Evolutionary conservation across 2,797 vertebrate genomes (phyloP), one percentile per base, ranked within the genome.

Genomic region (Synanceia verrucosa): DNA sequence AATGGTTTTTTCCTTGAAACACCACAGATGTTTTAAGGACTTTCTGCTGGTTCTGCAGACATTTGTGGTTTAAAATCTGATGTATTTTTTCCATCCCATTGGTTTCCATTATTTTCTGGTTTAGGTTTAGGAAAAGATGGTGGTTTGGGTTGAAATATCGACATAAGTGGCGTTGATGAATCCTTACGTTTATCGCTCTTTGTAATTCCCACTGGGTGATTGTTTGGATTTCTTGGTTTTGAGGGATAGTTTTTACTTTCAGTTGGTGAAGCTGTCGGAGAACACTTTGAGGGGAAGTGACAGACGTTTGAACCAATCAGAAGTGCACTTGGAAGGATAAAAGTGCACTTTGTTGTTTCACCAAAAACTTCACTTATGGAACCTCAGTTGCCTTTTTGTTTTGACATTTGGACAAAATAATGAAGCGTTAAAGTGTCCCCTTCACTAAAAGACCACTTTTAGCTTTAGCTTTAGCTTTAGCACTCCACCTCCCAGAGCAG

Each of bases 401-500:
- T 14, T 48, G 14, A 23, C 44, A 41, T 29, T 48, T 21, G 11
- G 13, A 14, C 9, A 14, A 43, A 58, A 61, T n/a, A 26, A 44
- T 18, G 0, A 29, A 43, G 9, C 12, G 21, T 24, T 6, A n/a
- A 28, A 24, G 18, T 23, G 14, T 9, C n/a, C 36, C 3, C 2
- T 33, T 65, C 2, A 44, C 31, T 36, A 36, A 34, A 43, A n/a
- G 6, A 23, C 13, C 26, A 19, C 4, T 36, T 53, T 26, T 14
- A n/a, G 16, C 24, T 36, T 0, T 19, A 50, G 24, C 24, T 10
- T 36, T 31, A 11, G 9, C 51, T 76, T 56, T 61, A n/a, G 60
- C 58, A 72, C 65, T 58, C 66, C 47, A 23, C 58, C 65, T 33
- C 59, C 64, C 29, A 34, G 37, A 59, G 19, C 37, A 39, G 59